Evolutionary conservation across 2,888 invertebrate genomes (phyloP).

Genomic region (Anagyrus pseudococci): DNA sequence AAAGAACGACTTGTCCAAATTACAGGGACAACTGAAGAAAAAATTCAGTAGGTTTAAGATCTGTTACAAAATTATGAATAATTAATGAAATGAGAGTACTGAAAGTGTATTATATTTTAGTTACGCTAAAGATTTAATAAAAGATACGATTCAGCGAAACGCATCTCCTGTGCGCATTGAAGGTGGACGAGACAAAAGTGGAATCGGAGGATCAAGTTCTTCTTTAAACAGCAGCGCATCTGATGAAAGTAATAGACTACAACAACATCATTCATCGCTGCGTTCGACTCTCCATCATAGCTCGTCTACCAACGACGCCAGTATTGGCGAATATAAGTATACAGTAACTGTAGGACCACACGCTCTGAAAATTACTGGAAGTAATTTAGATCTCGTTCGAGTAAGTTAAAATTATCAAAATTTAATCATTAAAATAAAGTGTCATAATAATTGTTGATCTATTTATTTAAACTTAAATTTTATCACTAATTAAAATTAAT

Average conservation of each 20-base stretch:
- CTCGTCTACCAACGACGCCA: constrained; percentile 83
- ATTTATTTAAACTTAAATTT: too few relatives aligned
- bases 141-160: constrained; percentile 93
- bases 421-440: not conserved
- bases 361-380: constrained; percentile 85
- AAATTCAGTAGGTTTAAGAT: constrained; percentile 77
- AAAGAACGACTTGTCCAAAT: constrained; percentile 96
- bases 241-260: constrained; percentile 65
- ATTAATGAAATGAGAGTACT: not conserved
- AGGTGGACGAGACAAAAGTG: constrained; percentile 65
- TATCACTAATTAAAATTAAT: not conserved
- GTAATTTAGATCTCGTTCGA: constrained; percentile 83
- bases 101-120: constrained; percentile 52
- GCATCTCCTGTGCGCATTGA: constrained; percentile 86
- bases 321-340: constrained; percentile 86
- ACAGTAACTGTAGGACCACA: constrained; percentile 85
- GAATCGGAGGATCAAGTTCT: constrained; percentile 75
- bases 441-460: not conserved
- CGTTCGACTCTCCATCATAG: constrained; percentile 75
- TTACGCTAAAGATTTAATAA: constrained; percentile 91
- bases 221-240: constrained; percentile 81
- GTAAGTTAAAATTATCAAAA: constrained; percentile 64
- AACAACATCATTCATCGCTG: constrained; percentile 64
- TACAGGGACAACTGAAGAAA: constrained; percentile 91
- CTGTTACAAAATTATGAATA: not conserved